Evolutionary conservation across 2,888 invertebrate genomes (phyloP).

Genomic region (Parnassius orleans): DNA sequence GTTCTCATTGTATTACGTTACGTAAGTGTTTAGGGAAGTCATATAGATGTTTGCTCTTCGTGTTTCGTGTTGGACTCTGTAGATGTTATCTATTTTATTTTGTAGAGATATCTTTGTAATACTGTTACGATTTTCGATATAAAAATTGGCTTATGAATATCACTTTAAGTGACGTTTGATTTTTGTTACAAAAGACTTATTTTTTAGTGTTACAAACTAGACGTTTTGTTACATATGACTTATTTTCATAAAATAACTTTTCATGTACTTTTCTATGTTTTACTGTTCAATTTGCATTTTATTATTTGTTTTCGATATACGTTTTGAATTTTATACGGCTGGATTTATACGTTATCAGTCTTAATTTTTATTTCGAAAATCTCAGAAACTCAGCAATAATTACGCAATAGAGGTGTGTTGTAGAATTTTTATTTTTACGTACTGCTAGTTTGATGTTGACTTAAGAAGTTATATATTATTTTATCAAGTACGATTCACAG

Average conservation of each 20-base stretch:
- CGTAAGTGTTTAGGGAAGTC: slow-evolving; percentile 18
- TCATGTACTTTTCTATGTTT: no score
- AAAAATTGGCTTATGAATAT: slow-evolving; percentile 40
- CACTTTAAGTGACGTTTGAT: background rate
- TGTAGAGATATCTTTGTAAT: slow-evolving; percentile 60
- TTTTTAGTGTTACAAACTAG: background rate
- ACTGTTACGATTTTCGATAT: slow-evolving; percentile 45
- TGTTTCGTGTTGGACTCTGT: slow-evolving; percentile 32
- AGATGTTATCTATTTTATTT: slow-evolving; percentile 23
- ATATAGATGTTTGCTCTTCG: slow-evolving; percentile 32
- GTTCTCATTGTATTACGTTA: slow-evolving; percentile 3
- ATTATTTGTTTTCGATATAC: no score
- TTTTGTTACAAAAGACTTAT: slow-evolving; percentile 8
- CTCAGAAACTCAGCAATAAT: slow-evolving; percentile 67
- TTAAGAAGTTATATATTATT: slow-evolving; percentile 31
- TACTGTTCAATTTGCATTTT: no score
- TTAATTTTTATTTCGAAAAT: slow-evolving; percentile 35
- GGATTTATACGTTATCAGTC: slow-evolving; percentile 4
- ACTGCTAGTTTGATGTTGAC: slow-evolving; percentile 65
- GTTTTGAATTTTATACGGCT: no score
- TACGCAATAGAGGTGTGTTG: slow-evolving; percentile 68
- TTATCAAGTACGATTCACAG: slow-evolving; percentile 14
- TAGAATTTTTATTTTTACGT: slow-evolving; percentile 55
- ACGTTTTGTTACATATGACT: slow-evolving; percentile 3
- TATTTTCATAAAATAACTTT: background rate